Evolutionary conservation across 2,888 invertebrate genomes (phyloP).

Genomic region (Parasteatoda lunata): DNA sequence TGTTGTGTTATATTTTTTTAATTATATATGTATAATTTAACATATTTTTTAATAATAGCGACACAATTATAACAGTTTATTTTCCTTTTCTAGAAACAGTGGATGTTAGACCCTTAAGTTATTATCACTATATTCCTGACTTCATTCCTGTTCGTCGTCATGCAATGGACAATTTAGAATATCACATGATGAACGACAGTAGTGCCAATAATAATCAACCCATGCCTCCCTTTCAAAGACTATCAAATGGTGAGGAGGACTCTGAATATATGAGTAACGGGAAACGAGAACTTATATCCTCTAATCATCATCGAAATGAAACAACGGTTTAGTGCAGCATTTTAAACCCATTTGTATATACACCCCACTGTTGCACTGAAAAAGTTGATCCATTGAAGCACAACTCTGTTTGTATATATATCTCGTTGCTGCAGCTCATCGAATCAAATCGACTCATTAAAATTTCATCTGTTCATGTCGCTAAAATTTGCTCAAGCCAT

Average conservation of each 20-base stretch:
- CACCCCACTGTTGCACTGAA: too few relatives aligned
- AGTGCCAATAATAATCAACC: conserved; percentile 73
- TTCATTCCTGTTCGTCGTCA: conserved; percentile 72
- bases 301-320: conserved; percentile 74
- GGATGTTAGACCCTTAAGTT: conserved; percentile 55
- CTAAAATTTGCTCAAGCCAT: too few relatives aligned
- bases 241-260: conserved; percentile 67
- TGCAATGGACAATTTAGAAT: conserved; percentile 91
- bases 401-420: not conserved
- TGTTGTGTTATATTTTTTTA: not conserved
- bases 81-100: conserved; percentile 40
- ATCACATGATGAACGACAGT: conserved; percentile 82
- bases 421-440: not conserved
- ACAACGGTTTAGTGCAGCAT: conserved; percentile 37
- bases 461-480: too few relatives aligned
- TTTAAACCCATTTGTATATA: too few relatives aligned
- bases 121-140: conserved; percentile 70
- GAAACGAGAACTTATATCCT: conserved; percentile 89
- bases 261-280: conserved; percentile 88
- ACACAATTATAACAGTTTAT: not conserved
- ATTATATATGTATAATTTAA: not conserved
- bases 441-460: too few relatives aligned
- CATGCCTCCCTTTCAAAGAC: conserved; percentile 38
- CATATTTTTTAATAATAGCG: not conserved
- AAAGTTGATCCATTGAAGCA: not conserved